Percentiles rank a stretch among this genome's conserved stretches.
Evolutionary conservation across 2,888 invertebrate species (phyloP).

Genomic region (Lycophotia porphyrea): DNA sequence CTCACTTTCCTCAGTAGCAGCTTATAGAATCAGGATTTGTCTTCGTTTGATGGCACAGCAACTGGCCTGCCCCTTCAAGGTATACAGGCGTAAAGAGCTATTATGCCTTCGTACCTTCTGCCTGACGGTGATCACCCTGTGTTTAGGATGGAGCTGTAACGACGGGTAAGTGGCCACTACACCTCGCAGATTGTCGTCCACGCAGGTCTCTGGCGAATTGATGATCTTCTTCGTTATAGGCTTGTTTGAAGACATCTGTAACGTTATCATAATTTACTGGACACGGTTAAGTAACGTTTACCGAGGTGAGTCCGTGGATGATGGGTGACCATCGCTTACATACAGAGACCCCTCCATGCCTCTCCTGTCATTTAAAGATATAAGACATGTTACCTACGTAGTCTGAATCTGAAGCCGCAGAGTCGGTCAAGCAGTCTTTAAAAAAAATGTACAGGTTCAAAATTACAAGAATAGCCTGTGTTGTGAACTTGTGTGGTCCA

Average conservation of each 20-base stretch:
- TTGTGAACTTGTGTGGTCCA: background rate
- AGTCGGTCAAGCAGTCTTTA: background rate
- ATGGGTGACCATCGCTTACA: background rate
- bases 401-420: background rate
- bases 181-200: conserved; percentile 90
- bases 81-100: no score
- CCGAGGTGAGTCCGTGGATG: background rate
- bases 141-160: conserved; percentile 87
- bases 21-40: background rate
- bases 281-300: background rate
- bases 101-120: conserved; percentile 79
- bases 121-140: conserved; percentile 87
- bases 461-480: background rate
- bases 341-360: background rate
- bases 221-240: conserved; percentile 87
- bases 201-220: conserved; percentile 86
- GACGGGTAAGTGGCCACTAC: conserved; percentile 87
- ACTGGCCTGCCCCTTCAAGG: background rate
- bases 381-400: background rate
- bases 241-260: conserved; percentile 71
- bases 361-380: background rate
- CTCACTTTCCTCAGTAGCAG: background rate
- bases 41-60: background rate
- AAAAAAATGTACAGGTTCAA: background rate
- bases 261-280: background rate